Base-by-base conservation (phyloP, 1,140 invertebrate genomes). In the Scaptomyza pallida region DNA sequence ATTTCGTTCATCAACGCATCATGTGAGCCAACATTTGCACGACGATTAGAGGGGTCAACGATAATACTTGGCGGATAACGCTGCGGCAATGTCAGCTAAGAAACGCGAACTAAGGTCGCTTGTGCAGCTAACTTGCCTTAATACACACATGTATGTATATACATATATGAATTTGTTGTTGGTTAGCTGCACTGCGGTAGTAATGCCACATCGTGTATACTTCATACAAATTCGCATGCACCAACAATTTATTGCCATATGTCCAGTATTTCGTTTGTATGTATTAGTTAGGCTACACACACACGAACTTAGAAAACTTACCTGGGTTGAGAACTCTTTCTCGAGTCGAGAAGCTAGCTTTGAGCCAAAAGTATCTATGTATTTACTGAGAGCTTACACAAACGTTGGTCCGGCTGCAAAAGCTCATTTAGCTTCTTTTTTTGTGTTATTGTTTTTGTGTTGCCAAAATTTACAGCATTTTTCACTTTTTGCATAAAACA, bases 401-500 rank as follows among this genome's bases (percentile, higher is more conserved):
- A 45, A 23, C 54, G 41, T 1, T 17, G 40, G 40, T n/a, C 15
- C 51, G 13, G 19, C 40, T 44, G 40, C 16, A 45, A 68, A 68
- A 62, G 37, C 61, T 55, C 44, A 44, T 74, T 77, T 71, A 63
- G 67, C n/a, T n/a, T n/a, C n/a, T n/a, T 59, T 41, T 51, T 68
- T 52, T 60, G 12, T 13, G n/a, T n/a, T n/a, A n/a, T n/a, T n/a
- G n/a, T n/a, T n/a, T n/a, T n/a, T n/a, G n/a, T n/a, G n/a, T n/a
- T n/a, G 10, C 19, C 52, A 16, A 59, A 57, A 57, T 65, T 52
- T 67, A 67, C 23, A 56, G 16, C 33, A 51, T 19, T 45, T 52
- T 21, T 47, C n/a, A 5, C n/a, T 40, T 16, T 55, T 33, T 41
- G 56, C 48, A 55, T 23, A 68, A 61, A 59, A 67, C 8, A 30